phyloP scores from a whole-genome alignment of 2,797 vertebrate genomes.

The Pelobates cultripes region DNA sequence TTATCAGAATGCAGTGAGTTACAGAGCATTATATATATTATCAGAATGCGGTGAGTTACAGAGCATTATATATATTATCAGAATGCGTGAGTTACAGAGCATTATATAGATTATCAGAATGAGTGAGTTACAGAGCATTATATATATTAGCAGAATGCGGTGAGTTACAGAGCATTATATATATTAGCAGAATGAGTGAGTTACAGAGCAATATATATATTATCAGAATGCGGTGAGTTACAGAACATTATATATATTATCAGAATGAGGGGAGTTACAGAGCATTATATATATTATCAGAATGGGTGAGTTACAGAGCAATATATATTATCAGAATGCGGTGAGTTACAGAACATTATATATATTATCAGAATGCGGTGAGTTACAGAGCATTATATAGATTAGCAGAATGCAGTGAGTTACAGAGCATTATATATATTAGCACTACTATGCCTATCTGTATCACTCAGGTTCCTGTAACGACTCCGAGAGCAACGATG shows the following conservation, averaged over 20 bases:
- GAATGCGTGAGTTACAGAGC: background rate
- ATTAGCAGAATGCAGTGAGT: background rate
- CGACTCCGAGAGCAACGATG: slow-evolving; percentile 87
- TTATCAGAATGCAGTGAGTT: background rate
- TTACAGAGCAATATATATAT: background rate
- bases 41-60: background rate
- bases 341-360: background rate
- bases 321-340: background rate
- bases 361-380: no score
- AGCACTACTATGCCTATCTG: background rate
- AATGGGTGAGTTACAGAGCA: background rate
- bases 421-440: background rate
- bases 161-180: background rate
- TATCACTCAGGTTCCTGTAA: slow-evolving; percentile 77
- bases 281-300: background rate
- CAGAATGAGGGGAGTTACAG: background rate
- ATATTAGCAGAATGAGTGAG: background rate
- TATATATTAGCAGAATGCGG: background rate
- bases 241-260: no score
- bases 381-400: background rate
- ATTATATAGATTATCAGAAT: background rate
- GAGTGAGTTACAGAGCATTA: background rate
- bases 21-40: background rate
- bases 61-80: background rate
- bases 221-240: no score